Evolutionary conservation across 1,140 invertebrate species (phyloP), one percentile per base, ranked within the genome.

Genomic region (Cherax quadricarinatus): DNA sequence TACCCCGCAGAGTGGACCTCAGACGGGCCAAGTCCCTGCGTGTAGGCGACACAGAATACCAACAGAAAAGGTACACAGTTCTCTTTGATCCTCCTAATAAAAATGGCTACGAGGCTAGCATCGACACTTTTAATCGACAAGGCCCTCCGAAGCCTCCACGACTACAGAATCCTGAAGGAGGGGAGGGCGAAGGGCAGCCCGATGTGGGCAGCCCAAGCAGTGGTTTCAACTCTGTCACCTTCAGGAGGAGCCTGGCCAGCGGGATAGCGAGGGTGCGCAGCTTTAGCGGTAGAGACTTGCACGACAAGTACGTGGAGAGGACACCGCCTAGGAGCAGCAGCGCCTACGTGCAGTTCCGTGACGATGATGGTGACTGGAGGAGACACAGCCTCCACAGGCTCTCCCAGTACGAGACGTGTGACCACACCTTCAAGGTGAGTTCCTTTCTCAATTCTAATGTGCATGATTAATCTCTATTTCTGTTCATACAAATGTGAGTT

Each of bases 391-490:
- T 86, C n/a, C 51, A 84, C 4, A 24, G 84, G 5, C 24, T 66
- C 70, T 91, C 84, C 1, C 73, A 82, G 30, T 91, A 62, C 70
- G 89, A 91, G 57, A 70, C 89, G 24, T 91, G 57, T 21, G 89
- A 86, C 78, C 62, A 81, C 75, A 81, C 53, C 48, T 91, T 91
- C 48, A 91, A 91, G 89, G 89, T 91, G 60, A 84, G 80, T 16
- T 10, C 16, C 10, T 16, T n/a, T 81, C 21, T 41, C 30, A 41
- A 14, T 24, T 79, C 41, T 9, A 24, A 3, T 30, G 21, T 24
- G 30, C 2, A 41, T 41, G 30, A 41, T 41, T 41, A 41, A 41
- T 41, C 30, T 41, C 30, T 41, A 0, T 30, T 18, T 24, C 41
- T 4, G 18, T 14, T 14, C 21, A 24, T 48, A 9, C 30, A 80